A percentile compares a stretch with the other conserved stretches of the same genome.
These are phyloP conservation scores for Catalaphyllia jardinei DNA, from an alignment of 64 coral and sea anemone genomes.

Conservation along the genomic window DNA sequence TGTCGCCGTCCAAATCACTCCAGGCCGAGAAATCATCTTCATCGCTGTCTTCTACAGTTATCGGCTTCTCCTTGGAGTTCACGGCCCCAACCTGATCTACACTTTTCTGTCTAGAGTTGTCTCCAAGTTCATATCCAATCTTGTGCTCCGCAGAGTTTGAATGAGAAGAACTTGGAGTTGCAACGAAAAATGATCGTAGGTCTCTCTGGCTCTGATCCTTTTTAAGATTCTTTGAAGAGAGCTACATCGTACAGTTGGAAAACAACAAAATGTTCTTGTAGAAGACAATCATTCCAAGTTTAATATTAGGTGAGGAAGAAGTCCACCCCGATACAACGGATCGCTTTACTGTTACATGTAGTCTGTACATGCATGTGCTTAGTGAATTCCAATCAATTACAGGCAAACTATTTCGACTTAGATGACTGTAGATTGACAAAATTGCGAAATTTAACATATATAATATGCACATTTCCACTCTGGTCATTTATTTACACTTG, in stretches of 20 bases:
- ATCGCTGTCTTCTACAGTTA: not conserved
- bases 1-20: not conserved
- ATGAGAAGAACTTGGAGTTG: not conserved
- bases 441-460: no score
- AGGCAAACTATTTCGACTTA: no score
- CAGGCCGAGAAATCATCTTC: slow-evolving; percentile 8
- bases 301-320: no score
- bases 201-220: not conserved
- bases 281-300: not conserved
- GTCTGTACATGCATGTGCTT: no score
- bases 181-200: slow-evolving; percentile 33
- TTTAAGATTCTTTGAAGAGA: not conserved
- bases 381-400: no score
- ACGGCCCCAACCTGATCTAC: not conserved
- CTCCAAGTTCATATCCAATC: not conserved
- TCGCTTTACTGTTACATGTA: no score
- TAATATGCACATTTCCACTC: no score
- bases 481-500: no score
- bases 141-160: not conserved
- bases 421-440: no score
- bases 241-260: not conserved
- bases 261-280: not conserved
- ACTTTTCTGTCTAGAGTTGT: not conserved
- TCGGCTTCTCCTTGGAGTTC: not conserved
- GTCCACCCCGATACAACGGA: no score